Evolutionary conservation across 2,888 invertebrate species (phyloP).

Genomic region (Vesta saturnalis): DNA sequence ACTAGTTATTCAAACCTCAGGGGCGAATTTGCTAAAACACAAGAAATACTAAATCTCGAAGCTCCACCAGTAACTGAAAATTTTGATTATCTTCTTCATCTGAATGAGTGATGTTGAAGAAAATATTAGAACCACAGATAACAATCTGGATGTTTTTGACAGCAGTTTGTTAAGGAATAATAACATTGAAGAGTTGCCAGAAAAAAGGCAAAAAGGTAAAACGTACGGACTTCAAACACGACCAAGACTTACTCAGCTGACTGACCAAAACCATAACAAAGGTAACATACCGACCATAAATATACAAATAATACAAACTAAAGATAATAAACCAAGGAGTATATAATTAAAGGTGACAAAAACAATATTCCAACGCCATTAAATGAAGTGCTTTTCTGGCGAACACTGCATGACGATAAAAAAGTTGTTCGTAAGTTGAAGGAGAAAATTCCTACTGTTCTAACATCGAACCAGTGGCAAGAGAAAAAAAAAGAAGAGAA

Average conservation of each 20-base stretch:
- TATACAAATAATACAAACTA: neutral
- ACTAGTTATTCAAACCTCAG: neutral
- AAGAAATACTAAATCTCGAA: neutral
- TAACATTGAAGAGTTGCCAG: no score
- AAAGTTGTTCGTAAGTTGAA: neutral
- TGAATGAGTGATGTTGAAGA: no score
- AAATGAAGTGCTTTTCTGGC: neutral
- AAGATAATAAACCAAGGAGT: neutral
- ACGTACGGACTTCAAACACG: no score
- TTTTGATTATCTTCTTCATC: no score
- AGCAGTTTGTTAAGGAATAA: no score
- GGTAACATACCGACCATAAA: neutral
- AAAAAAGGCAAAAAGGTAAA: no score
- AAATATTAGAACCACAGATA: no score
- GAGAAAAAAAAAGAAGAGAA: neutral
- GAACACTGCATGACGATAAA: neutral
- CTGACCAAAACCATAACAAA: neutral
- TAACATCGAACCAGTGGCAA: neutral
- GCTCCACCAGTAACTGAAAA: no score
- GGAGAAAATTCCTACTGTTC: no score
- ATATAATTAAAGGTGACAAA: neutral
- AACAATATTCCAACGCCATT: neutral
- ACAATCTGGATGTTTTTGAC: no score
- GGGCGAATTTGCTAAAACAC: neutral
- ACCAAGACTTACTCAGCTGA: no score